Evolutionary conservation across 2,113 vertebrate species (phyloP).

Genomic region (Microtus richardsoni): DNA sequence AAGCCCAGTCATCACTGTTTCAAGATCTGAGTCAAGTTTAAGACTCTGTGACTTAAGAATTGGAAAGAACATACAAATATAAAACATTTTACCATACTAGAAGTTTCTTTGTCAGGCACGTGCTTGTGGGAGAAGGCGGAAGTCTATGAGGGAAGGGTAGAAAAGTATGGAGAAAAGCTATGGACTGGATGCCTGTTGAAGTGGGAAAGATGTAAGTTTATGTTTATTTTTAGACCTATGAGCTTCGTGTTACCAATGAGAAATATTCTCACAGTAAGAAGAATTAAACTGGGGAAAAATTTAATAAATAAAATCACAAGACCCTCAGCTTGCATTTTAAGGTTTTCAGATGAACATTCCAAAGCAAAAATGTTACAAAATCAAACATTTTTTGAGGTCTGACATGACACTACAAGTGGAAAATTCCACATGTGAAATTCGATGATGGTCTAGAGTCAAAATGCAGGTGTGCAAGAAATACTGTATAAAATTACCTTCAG

Average conservation of each 20-base stretch:
- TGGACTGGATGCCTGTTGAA: not conserved
- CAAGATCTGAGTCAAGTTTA: constrained; percentile 53
- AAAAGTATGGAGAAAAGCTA: constrained; percentile 15
- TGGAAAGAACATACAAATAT: constrained; percentile 59
- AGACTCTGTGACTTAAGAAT: constrained; percentile 41
- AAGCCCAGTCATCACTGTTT: constrained; percentile 52
- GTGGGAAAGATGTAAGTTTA: constrained; percentile 35
- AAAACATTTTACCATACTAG: constrained; percentile 39
- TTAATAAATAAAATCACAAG: not conserved
- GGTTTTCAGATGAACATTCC: not conserved
- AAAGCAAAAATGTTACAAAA: not conserved
- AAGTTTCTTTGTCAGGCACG: constrained; percentile 46
- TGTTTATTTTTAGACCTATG: constrained; percentile 12
- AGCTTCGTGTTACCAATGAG: constrained; percentile 1
- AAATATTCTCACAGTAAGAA: constrained; percentile 39
- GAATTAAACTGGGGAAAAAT: constrained; percentile 32
- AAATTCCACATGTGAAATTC: not conserved
- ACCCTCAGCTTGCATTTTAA: not conserved
- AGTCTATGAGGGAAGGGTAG: not conserved
- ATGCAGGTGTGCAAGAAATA: not conserved
- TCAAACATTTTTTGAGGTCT: not conserved
- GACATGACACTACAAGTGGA: not conserved
- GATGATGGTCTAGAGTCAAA: not conserved
- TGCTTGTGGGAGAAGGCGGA: not conserved
- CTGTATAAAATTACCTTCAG: not conserved